Percentiles rank a stretch among this genome's conserved stretches.
Evolutionary conservation across 2,797 vertebrate species (phyloP).

Genomic region (Synaphobranchus kaupii): DNA sequence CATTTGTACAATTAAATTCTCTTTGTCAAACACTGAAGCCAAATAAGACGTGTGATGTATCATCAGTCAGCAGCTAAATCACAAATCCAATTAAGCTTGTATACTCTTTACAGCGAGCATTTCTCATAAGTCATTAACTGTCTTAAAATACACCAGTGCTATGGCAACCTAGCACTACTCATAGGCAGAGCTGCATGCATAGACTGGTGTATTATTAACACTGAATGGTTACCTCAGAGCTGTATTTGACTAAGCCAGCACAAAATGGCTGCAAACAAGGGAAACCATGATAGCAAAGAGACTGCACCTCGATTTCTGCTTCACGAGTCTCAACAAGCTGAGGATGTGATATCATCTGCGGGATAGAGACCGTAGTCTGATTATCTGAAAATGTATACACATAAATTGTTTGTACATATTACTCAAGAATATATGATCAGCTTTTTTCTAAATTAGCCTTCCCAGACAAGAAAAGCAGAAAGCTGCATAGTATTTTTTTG

Average conservation of each 20-base stretch:
- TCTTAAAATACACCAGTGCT: constrained; percentile 71
- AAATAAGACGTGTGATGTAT: constrained; percentile 64
- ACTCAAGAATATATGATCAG: too few species aligned
- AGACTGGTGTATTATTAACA: constrained; percentile 69
- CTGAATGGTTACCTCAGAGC: constrained; percentile 41
- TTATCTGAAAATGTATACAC: too few species aligned
- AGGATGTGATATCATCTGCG: background rate
- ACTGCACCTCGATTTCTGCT: background rate
- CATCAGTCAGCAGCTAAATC: constrained; percentile 65
- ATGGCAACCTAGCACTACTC: constrained; percentile 71
- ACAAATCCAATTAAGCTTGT: constrained; percentile 68
- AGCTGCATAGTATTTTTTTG: too few species aligned
- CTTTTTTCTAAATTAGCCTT: too few species aligned
- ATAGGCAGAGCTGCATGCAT: constrained; percentile 64
- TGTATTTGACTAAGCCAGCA: background rate
- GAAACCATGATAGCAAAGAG: background rate
- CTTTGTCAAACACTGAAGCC: constrained; percentile 48
- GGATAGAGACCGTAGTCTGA: background rate
- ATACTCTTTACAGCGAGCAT: constrained; percentile 70
- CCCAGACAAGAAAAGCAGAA: too few species aligned
- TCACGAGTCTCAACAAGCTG: background rate
- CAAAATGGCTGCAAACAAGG: background rate
- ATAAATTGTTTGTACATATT: too few species aligned
- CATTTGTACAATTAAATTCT: constrained; percentile 71
- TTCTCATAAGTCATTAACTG: constrained; percentile 73